Evolutionary conservation across 2,888 invertebrate species (phyloP), one percentile per base, ranked within the genome.

Genomic region (Torymus auratus): DNA sequence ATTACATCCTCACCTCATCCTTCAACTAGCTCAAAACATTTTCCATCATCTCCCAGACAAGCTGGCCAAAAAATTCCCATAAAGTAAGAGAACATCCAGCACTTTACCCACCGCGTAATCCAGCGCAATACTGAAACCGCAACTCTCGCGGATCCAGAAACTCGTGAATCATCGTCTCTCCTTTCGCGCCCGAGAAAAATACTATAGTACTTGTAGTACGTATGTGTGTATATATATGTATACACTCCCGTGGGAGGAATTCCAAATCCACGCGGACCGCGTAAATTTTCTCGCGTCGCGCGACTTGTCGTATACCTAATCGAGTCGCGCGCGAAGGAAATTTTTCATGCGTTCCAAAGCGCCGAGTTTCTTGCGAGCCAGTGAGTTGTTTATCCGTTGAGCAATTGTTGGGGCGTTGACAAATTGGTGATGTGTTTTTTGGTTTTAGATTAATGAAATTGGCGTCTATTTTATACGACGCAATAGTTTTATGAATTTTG

Each of bases 121-220:
- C 62, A 41, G 7, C 5, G 62, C 23, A 62, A 64, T 64, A 64
- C 28, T 15, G 20, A 20, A 2, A 64, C n/a, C 64, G 23, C 41
- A 41, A 64, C 41, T n/a, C 41, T 15, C 41, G 41, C 13, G 11
- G 10, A 50, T 50, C 28, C 4, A 62, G 28, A 62, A 62, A 23
- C 14, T n/a, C 62, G 28, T 28, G 28, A 62, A 62, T 62, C 62
- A 62, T 28, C 23, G 62, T 62, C 28, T 23, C 13, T 61, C 61
- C 10, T 13, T 61, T 61, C 23, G 23, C 23, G 23, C 13, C 28
- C 14, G 28, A 62, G 62, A 23, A 62, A 28, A n/a, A 23, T 62
- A 28, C 14, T 28, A n/a, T 62, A 23, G 28, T 62, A 23, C 28
- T 28, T 41, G 41, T 10, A 41, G 41, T 41, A 7, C 7, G 7